Evolutionary conservation across 2,797 vertebrate species (phyloP).

Genomic region (Tauraco hartlaubi): DNA sequence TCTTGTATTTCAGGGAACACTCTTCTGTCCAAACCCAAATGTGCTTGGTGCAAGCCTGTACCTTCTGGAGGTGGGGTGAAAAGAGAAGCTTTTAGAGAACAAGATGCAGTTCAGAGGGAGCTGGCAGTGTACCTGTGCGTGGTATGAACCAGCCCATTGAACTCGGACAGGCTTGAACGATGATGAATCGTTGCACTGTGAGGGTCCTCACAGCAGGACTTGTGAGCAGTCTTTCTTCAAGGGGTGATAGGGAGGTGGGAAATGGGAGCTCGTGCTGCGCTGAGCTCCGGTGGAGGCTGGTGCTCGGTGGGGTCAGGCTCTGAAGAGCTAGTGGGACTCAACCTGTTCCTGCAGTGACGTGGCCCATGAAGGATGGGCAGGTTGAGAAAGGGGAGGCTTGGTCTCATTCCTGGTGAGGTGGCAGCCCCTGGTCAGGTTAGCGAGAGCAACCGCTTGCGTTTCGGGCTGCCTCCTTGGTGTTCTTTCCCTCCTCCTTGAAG

Average conservation of each 20-base stretch:
- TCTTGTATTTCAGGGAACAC: not conserved
- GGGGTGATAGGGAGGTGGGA: not conserved
- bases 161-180: rapidly evolving
- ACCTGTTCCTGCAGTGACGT: not conserved
- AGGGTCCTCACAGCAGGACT: not conserved
- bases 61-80: not conserved
- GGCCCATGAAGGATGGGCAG: not conserved
- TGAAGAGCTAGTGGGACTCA: not conserved
- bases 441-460: rapidly evolving
- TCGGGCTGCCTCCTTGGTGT: rapidly evolving
- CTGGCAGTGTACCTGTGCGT: rapidly evolving
- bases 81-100: not conserved
- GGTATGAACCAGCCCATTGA: not conserved
- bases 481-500: not conserved
- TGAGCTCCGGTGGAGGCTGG: not conserved
- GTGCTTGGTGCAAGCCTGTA: rapidly evolving
- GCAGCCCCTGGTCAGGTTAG: not conserved
- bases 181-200: not conserved
- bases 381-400: not conserved
- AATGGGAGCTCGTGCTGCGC: not conserved
- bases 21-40: not conserved
- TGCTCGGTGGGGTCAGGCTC: rapidly evolving
- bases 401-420: not conserved
- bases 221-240: not conserved
- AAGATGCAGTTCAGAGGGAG: not conserved